Evolutionary conservation across 1,140 invertebrate species (phyloP), one percentile per base, ranked within the genome.

Genomic region (Drosophila setifemur): DNA sequence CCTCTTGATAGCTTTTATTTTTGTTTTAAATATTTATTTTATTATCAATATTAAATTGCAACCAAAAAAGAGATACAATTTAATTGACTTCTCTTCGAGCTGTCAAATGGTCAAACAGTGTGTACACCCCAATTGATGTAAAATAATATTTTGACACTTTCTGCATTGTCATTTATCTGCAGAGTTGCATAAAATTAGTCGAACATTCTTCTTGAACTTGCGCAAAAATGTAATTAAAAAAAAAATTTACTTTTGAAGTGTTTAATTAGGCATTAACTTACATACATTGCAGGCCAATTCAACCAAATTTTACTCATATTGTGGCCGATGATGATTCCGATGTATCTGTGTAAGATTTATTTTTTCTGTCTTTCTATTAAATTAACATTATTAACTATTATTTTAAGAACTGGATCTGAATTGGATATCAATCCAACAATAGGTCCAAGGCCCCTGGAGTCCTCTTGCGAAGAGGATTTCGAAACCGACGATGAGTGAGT

Each of bases 271-370:
- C n/a, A 14, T 18, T 11, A 3, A 40, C 1, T 33, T 2, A 3
- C 0, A 9, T 35, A 0, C 0, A 26, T 57, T 70, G 3, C 18
- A 79, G 76, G 70, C 44, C 69, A 0, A 42, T 52, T 12, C 3
- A 23, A 16, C 37, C 55, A 0, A 57, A 43, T 5, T 29, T 78
- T 1, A 52, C 52, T 0, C 64, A 79, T n/a, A 71, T 81, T 47
- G 76, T 81, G 7, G 76, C 53, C 2, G 76, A 79, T 4, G 76
- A 81, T 7, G 28, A 61, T 12, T 7, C n/a, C 4, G 69, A 73
- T 3, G n/a, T 0, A 4, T 7, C 7, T 19, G 3, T 3, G 49
- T 53, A 53, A 42, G 49, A 18, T 12, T 52, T 19, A 6, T 8
- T 8, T 23, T 2, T 23, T 23, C 2, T 23, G 2, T 2, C 21